phyloP scores from a whole-genome alignment of 2,888 invertebrate genomes.

The Eretmocerus hayati region DNA sequence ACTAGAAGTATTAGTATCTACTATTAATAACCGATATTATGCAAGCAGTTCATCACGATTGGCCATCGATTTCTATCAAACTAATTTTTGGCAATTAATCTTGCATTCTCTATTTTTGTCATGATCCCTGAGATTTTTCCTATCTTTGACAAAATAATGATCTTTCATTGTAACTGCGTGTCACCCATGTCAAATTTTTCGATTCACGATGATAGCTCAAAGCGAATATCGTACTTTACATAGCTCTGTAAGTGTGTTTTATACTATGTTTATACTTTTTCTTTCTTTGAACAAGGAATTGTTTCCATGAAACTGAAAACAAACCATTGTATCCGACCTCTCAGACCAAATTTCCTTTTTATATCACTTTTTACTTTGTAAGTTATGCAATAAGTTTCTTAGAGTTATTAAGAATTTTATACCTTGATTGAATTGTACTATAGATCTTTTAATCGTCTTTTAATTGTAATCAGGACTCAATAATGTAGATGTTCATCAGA shows the following conservation, averaged over 20 bases:
- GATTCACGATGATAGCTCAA: conserved; percentile 15
- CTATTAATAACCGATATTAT: conserved; percentile 37
- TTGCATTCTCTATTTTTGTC: conserved; percentile 15
- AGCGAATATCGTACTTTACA: conserved; percentile 14
- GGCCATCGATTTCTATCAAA: conserved; percentile 32
- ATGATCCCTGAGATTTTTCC: conserved; percentile 18
- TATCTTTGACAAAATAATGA: too few relatives aligned
- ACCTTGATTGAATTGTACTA: conserved; percentile 9
- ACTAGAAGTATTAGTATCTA: conserved; percentile 47
- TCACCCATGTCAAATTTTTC: conserved; percentile 20
- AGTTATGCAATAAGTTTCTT: conserved; percentile 5
- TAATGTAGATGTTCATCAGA: conserved; percentile 11
- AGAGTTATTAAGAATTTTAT: conserved; percentile 10
- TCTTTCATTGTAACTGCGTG: too few relatives aligned
- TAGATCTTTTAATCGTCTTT: conserved; percentile 1
- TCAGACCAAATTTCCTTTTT: conserved; percentile 18
- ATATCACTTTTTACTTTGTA: conserved; percentile 5
- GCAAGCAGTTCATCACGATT: conserved; percentile 41
- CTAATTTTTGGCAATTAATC: conserved; percentile 4
- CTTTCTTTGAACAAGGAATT: conserved; percentile 11
- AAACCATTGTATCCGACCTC: background rate
- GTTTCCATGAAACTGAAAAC: background rate
- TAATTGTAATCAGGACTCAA: conserved; percentile 12
- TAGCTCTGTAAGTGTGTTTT: conserved; percentile 17
- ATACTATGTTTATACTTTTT: conserved; percentile 20